These are phyloP conservation scores for Cydia splendana DNA, from an alignment of 1,140 invertebrate genomes.

Conservation along the genomic window DNA sequence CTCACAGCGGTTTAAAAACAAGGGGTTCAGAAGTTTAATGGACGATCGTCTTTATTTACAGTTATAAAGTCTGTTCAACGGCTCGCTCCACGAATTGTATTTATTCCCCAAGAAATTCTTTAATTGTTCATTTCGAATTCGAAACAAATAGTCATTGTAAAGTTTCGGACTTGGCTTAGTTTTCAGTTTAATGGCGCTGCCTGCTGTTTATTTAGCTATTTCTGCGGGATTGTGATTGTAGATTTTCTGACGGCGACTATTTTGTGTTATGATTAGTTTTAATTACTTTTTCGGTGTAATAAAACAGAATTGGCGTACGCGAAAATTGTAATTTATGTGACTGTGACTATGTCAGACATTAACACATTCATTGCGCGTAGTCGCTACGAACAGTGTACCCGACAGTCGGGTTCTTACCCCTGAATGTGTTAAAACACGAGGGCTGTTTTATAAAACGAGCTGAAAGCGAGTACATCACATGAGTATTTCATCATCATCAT, in stretches of 20 bases:
- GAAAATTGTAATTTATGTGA: too few relatives aligned
- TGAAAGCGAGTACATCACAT: too few relatives aligned
- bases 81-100: neutral
- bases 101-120: slow-evolving; percentile 7
- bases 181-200: slow-evolving; percentile 13
- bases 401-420: too few relatives aligned
- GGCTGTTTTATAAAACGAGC: too few relatives aligned
- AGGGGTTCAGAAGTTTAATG: neutral
- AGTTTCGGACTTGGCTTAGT: slow-evolving; percentile 13
- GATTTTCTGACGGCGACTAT: neutral
- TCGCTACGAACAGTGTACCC: too few relatives aligned
- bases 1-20: too few relatives aligned
- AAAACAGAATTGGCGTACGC: too few relatives aligned
- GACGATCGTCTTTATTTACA: neutral
- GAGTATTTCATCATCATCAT: too few relatives aligned
- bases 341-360: too few relatives aligned
- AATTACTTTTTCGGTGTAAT: neutral
- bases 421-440: too few relatives aligned
- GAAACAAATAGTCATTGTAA: slow-evolving; percentile 16
- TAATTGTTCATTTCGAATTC: slow-evolving; percentile 34
- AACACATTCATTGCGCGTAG: too few relatives aligned
- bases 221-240: neutral
- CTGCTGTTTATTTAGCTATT: neutral
- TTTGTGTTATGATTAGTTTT: neutral
- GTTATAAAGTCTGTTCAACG: neutral